Percentiles rank a stretch among this genome's conserved stretches.
Evolutionary conservation across 2,888 invertebrate species (phyloP).

Genomic region (Lampropteryx suffumata): DNA sequence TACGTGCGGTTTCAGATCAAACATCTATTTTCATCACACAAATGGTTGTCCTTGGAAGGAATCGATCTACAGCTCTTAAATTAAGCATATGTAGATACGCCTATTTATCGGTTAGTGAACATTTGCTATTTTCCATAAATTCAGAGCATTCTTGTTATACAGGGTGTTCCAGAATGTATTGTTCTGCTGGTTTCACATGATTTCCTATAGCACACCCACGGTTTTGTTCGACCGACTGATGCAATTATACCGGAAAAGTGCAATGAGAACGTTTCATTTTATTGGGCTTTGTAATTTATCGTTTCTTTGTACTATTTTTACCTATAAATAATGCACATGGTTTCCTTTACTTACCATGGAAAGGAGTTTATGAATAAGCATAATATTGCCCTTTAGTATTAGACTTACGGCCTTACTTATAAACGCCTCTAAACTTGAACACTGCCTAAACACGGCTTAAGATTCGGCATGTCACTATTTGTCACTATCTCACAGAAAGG

Average conservation of each 20-base stretch:
- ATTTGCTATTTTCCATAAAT: neutral
- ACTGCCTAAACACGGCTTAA: too few species aligned
- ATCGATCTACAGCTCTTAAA: too few species aligned
- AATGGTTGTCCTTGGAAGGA: too few species aligned
- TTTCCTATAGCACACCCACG: constrained; percentile 57
- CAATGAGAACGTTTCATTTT: constrained; percentile 40
- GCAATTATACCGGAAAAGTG: constrained; percentile 46
- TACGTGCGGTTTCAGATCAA: too few species aligned
- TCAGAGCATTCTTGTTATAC: constrained; percentile 44
- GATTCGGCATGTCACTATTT: too few species aligned
- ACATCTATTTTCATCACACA: too few species aligned
- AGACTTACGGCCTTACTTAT: too few species aligned
- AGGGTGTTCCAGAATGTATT: constrained; percentile 39
- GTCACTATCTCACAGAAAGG: too few species aligned
- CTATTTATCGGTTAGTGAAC: too few species aligned
- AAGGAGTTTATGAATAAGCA: neutral
- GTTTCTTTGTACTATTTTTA: constrained; percentile 23
- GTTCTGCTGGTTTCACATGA: constrained; percentile 60
- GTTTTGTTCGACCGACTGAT: constrained; percentile 47
- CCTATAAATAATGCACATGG: constrained; percentile 7
- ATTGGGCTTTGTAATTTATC: constrained; percentile 30
- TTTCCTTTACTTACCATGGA: constrained; percentile 5
- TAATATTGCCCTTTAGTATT: too few species aligned
- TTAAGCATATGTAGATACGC: neutral
- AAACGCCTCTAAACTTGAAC: too few species aligned